These are phyloP conservation scores for Arvicanthis niloticus DNA, from an alignment of 2,113 vertebrate genomes.

Conservation along the genomic window DNA sequence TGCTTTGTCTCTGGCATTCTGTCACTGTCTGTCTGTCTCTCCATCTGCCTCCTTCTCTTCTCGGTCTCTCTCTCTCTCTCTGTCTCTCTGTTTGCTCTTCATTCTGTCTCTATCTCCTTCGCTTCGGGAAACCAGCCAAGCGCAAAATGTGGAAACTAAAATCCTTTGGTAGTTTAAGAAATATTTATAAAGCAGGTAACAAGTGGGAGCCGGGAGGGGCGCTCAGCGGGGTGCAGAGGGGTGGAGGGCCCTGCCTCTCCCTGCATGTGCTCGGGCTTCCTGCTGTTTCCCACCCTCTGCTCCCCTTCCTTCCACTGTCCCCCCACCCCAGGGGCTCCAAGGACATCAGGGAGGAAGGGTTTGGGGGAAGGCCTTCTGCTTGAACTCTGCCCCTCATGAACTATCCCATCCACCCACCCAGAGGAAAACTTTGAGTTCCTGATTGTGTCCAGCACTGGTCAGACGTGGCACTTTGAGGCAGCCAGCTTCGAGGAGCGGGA, in stretches of 20 bases:
- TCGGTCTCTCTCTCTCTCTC: constrained; percentile 58
- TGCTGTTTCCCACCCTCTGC: constrained; percentile 65
- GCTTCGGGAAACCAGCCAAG: constrained; percentile 94
- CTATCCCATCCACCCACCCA: constrained; percentile 75
- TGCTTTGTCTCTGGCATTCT: constrained; percentile 79
- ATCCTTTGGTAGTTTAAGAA: constrained; percentile 99
- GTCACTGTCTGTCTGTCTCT: constrained; percentile 59
- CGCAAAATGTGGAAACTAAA: constrained; percentile 99
- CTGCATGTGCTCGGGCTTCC: constrained; percentile 84
- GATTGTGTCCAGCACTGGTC: constrained; percentile 96
- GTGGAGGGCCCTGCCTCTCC: constrained; percentile 71
- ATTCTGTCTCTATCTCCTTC: constrained; percentile 84
- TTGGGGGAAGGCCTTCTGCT: constrained; percentile 23
- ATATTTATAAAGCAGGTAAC: constrained; percentile 99
- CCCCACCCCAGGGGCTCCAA: constrained; percentile 67
- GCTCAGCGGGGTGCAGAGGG: constrained; percentile 80
- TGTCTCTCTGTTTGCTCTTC: constrained; percentile 75
- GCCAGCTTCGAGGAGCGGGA: constrained; percentile 95
- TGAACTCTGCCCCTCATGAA: constrained; percentile 50
- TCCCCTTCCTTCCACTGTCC: constrained; percentile 61
- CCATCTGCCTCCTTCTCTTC: constrained; percentile 59
- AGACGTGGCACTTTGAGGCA: constrained; percentile 98
- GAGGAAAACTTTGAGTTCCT: constrained; percentile 98
- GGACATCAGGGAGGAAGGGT: constrained; percentile 70
- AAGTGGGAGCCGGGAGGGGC: constrained; percentile 74